Conservation (phyloP, 2,797 vertebrate genomes). For the Oryzias sinensis region DNA sequence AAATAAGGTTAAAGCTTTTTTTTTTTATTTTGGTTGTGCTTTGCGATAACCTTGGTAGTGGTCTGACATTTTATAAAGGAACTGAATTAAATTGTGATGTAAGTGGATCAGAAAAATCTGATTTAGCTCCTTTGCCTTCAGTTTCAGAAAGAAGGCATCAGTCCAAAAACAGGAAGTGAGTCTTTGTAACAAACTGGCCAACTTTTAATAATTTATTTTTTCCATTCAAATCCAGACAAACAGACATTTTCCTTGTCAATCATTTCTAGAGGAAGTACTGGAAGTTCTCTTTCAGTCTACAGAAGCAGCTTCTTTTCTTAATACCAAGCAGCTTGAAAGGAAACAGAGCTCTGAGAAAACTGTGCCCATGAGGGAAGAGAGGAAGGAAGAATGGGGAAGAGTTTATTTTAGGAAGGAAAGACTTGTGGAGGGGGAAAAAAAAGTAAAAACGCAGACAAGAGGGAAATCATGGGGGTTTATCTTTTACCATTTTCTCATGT, state of each 20-base stretch:
- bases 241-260: no score
- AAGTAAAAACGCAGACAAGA: not conserved
- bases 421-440: not conserved
- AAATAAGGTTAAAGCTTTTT: no score
- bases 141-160: not conserved
- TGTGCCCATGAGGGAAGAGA: slow-evolving; percentile 2
- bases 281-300: no score
- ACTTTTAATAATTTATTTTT: no score
- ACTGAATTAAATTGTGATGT: no score
- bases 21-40: no score
- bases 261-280: no score
- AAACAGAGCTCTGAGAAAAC: slow-evolving; percentile 13
- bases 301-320: slow-evolving; percentile 12
- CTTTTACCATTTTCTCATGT: not conserved
- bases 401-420: not conserved
- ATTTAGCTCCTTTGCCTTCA: slow-evolving; percentile 4
- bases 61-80: no score
- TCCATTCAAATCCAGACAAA: no score
- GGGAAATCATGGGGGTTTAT: not conserved
- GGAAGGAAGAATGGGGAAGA: not conserved
- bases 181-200: no score
- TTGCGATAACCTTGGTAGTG: no score
- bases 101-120: not conserved
- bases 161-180: not conserved
- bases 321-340: slow-evolving; percentile 17